Conservation (phyloP, 2,113 vertebrate species). For the Galemys pyrenaicus region DNA sequence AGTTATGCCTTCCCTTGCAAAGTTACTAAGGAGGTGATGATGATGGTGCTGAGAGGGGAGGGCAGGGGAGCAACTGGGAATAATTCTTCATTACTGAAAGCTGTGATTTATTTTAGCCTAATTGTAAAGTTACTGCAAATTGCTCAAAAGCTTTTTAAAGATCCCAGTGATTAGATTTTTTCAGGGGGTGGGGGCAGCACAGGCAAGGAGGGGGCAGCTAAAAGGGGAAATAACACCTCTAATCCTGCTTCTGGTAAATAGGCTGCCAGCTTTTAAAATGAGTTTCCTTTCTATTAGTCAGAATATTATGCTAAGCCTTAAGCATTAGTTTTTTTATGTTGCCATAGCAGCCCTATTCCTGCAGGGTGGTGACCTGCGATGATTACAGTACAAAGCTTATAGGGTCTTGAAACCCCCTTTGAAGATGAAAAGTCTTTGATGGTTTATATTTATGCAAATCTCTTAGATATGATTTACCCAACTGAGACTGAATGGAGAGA, state of each 20-base stretch:
- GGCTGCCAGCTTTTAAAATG: constrained; percentile 91
- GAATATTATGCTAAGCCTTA: constrained; percentile 99
- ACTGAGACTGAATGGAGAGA: constrained; percentile 99
- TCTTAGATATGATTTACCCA: constrained; percentile 99
- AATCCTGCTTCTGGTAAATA: constrained; percentile 91
- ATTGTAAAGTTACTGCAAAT: constrained; percentile 90
- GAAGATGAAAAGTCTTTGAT: constrained; percentile 99
- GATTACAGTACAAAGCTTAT: constrained; percentile 99
- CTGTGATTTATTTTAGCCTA: constrained; percentile 87
- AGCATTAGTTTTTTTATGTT: constrained; percentile 99
- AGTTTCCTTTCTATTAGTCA: constrained; percentile 93
- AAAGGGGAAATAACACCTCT: constrained; percentile 93
- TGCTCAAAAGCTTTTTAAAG: constrained; percentile 88
- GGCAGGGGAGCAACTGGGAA: constrained; percentile 73
- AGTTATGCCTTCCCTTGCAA: constrained; percentile 71
- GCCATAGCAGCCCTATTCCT: constrained; percentile 99
- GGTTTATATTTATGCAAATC: constrained; percentile 99
- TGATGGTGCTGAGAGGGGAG: constrained; percentile 27
- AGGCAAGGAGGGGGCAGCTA: constrained; percentile 82
- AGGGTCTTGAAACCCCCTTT: constrained; percentile 99
- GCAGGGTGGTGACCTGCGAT: constrained; percentile 99
- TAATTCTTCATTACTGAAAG: constrained; percentile 81
- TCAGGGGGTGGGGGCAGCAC: constrained; percentile 68
- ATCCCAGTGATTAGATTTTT: constrained; percentile 89
- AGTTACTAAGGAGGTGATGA: constrained; percentile 70